Percentiles rank a stretch among this genome's conserved stretches.
Conservation (phyloP, 64 coral and sea anemone species). For the Actinia equina region DNA sequence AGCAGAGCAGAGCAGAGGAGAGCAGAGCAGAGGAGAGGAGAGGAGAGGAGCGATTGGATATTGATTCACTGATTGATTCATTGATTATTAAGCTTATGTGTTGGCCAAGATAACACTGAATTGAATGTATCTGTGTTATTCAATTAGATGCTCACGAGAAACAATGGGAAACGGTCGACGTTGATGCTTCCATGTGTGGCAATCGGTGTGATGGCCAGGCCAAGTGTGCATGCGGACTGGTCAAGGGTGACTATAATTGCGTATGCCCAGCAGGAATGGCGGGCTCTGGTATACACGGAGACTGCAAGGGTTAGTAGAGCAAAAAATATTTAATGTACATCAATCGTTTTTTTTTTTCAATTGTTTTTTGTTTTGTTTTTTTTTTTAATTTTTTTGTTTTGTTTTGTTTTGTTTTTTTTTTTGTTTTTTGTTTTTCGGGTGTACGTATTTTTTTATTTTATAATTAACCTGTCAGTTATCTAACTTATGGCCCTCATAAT, state of each 20-base stretch:
- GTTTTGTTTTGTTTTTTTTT: no score
- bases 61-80: no score
- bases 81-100: no score
- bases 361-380: no score
- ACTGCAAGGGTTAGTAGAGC: slow-evolving; percentile 47
- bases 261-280: slow-evolving; percentile 45
- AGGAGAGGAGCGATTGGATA: no score
- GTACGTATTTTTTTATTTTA: no score
- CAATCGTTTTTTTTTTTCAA: no score
- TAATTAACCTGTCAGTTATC: no score
- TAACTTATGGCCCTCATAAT: no score
- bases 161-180: slow-evolving; percentile 49
- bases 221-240: slow-evolving; percentile 62
- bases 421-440: no score
- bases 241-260: slow-evolving; percentile 77
- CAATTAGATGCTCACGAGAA: slow-evolving; percentile 64
- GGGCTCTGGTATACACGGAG: slow-evolving; percentile 39
- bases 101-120: neutral
- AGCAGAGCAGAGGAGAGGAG: neutral
- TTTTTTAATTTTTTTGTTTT: no score
- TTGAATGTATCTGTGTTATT: neutral
- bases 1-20: neutral
- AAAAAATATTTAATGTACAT: neutral
- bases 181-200: slow-evolving; percentile 28
- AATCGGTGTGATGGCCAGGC: slow-evolving; percentile 32